phyloP scores from a whole-genome alignment of 2,888 invertebrate species.

The Hymenopus coronatus region DNA sequence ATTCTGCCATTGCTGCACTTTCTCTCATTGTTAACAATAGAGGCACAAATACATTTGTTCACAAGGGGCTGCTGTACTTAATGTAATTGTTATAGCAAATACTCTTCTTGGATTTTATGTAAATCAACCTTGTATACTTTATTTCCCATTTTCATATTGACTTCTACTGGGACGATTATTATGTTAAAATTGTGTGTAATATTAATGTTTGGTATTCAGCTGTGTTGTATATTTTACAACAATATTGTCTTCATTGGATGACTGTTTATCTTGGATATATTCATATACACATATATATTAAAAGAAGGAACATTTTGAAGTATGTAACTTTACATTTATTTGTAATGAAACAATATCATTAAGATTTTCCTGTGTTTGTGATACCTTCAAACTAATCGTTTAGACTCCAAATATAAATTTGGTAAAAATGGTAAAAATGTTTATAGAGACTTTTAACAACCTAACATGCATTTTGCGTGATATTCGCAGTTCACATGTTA shows the following conservation, averaged over 20 bases:
- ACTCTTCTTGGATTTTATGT: neutral
- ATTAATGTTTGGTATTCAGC: slow-evolving; percentile 10
- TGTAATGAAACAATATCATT: neutral
- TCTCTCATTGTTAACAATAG: neutral
- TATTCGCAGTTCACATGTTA: neutral
- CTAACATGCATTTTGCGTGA: neutral
- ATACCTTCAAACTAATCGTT: neutral
- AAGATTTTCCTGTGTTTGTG: neutral
- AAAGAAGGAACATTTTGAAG: slow-evolving; percentile 10
- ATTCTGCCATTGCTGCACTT: neutral
- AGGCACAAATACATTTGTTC: neutral
- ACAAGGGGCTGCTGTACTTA: neutral
- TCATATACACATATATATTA: neutral
- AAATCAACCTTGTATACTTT: neutral
- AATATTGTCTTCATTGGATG: neutral
- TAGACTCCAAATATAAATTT: neutral
- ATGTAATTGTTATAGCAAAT: neutral
- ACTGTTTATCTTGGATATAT: neutral
- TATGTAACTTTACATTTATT: neutral
- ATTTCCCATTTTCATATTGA: neutral
- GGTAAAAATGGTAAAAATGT: too few relatives aligned
- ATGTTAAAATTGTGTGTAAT: neutral
- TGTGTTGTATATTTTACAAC: slow-evolving; percentile 12
- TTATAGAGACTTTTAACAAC: too few relatives aligned
- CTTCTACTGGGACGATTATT: neutral